Percentiles rank a stretch among this genome's conserved stretches.
Conservation (phyloP, 2,888 invertebrate genomes). For the Tromatobia lineatoria region DNA sequence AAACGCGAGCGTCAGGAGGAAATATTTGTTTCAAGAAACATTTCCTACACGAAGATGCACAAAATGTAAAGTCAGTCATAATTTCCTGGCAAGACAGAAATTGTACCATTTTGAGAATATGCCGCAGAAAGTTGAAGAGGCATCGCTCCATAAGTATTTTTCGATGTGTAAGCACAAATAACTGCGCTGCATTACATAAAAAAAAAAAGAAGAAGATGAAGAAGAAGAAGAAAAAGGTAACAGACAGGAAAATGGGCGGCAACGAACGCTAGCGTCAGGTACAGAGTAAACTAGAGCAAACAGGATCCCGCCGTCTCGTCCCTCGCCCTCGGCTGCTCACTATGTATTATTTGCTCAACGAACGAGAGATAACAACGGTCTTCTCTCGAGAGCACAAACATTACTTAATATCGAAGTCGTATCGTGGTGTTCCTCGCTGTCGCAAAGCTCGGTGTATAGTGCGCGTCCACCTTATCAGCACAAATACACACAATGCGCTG, state of each 20-base stretch:
- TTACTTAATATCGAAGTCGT: slow-evolving; percentile 83
- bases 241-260: slow-evolving; percentile 75
- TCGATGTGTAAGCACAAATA: not conserved
- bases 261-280: slow-evolving; percentile 75
- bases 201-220: slow-evolving; percentile 42
- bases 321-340: slow-evolving; percentile 78
- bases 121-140: not conserved
- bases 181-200: not conserved
- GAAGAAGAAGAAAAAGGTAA: slow-evolving; percentile 54
- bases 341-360: slow-evolving; percentile 62
- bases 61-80: no score
- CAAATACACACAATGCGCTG: slow-evolving; percentile 78
- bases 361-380: slow-evolving; percentile 79
- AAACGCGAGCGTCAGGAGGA: slow-evolving; percentile 74
- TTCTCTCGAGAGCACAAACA: slow-evolving; percentile 80
- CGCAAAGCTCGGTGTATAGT: slow-evolving; percentile 32
- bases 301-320: slow-evolving; percentile 77
- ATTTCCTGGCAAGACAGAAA: no score
- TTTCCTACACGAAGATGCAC: not conserved
- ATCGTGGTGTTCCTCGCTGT: slow-evolving; percentile 68
- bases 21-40: no score
- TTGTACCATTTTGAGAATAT: not conserved
- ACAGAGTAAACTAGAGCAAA: slow-evolving; percentile 83
- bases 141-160: not conserved
- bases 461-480: slow-evolving; percentile 78